A percentile compares a stretch with the other conserved stretches of the same genome.
These are phyloP conservation scores for Chaetodon trifasciatus DNA, from an alignment of 2,797 vertebrate genomes.

Conservation along the genomic window DNA sequence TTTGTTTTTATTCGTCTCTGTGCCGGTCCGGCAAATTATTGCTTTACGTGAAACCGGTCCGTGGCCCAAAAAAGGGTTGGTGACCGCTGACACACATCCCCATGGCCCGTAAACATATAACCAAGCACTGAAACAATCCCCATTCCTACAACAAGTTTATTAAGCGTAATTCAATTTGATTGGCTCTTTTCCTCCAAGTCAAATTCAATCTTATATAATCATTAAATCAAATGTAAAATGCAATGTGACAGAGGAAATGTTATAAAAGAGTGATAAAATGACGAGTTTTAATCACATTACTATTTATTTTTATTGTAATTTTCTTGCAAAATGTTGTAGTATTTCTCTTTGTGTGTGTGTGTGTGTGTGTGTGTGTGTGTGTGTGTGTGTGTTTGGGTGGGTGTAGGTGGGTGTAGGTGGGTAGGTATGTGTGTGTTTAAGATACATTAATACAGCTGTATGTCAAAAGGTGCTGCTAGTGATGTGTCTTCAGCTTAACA, in stretches of 20 bases:
- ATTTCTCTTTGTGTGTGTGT: background rate
- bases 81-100: too few species aligned
- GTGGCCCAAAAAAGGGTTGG: too few species aligned
- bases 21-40: too few species aligned
- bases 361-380: conserved; percentile 1
- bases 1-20: too few species aligned
- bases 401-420: background rate
- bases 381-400: background rate
- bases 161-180: background rate
- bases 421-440: background rate
- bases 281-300: background rate
- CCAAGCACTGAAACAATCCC: background rate
- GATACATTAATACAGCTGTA: background rate
- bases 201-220: background rate
- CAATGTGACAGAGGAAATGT: background rate
- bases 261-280: background rate
- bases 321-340: background rate
- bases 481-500: conserved; percentile 11
- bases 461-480: conserved; percentile 25
- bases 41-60: too few species aligned
- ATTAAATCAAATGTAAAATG: background rate
- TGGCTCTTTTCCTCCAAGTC: background rate
- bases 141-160: background rate
- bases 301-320: background rate
- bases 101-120: too few species aligned